Percentiles rank a stretch among this genome's conserved stretches.
phyloP scores from a whole-genome alignment of 2,113 vertebrate genomes.

The Siphamia tubifer region DNA sequence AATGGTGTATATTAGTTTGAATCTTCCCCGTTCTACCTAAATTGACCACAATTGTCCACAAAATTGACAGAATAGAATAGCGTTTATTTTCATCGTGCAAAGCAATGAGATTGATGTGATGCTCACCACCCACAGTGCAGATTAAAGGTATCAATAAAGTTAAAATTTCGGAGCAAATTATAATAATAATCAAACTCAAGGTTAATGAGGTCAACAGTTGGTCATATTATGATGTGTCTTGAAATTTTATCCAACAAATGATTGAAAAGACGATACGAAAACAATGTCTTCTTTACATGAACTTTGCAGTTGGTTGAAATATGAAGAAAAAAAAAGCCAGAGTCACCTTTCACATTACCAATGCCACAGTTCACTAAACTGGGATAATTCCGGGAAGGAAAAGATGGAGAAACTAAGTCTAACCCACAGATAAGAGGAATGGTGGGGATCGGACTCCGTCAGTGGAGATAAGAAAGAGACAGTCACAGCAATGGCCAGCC shows the following conservation, averaged over 20 bases:
- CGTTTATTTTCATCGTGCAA: too few relatives aligned
- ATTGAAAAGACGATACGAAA: conserved; percentile 47
- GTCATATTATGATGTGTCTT: conserved; percentile 39
- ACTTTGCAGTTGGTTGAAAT: conserved; percentile 22
- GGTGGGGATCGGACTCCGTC: conserved; percentile 53
- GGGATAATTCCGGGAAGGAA: conserved; percentile 74
- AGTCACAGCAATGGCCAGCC: conserved; percentile 76
- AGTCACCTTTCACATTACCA: conserved; percentile 67
- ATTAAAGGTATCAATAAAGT: not conserved
- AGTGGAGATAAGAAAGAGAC: conserved; percentile 77
- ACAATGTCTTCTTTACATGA: conserved; percentile 35
- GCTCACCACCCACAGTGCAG: too few relatives aligned
- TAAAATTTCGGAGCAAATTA: conserved; percentile 15
- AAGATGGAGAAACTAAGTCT: conserved; percentile 9
- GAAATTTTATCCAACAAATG: conserved; percentile 55
- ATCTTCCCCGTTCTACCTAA: too few relatives aligned
- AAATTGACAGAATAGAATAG: too few relatives aligned
- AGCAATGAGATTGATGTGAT: too few relatives aligned
- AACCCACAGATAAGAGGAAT: conserved; percentile 61
- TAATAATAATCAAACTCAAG: conserved; percentile 18
- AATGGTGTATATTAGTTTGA: too few relatives aligned
- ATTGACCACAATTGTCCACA: too few relatives aligned
- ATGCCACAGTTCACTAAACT: conserved; percentile 39
- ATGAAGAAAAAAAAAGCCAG: not conserved
- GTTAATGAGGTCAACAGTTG: conserved; percentile 43